Percentiles rank a stretch among this genome's conserved stretches.
Conservation (phyloP, 2,888 invertebrate genomes). For the Melinaea menophilus region DNA sequence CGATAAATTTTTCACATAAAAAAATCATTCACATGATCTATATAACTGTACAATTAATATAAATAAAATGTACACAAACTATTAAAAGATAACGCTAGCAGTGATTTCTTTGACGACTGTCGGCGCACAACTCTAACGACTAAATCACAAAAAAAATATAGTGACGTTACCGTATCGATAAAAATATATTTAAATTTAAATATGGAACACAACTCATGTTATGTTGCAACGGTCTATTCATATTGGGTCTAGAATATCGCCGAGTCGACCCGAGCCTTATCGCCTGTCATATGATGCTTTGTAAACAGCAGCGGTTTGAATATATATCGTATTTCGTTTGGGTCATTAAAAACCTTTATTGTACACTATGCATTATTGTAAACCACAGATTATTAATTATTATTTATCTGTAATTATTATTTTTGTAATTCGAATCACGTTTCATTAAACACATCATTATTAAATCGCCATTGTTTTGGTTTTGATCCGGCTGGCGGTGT, state of each 20-base stretch:
- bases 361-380: background rate
- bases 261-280: slow-evolving; percentile 48
- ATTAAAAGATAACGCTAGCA: background rate
- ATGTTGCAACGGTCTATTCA: slow-evolving; percentile 15
- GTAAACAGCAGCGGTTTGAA: slow-evolving; percentile 50
- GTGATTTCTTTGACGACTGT: background rate
- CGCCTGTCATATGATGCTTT: slow-evolving; percentile 49
- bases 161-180: slow-evolving; percentile 27
- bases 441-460: background rate
- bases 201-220: slow-evolving; percentile 6
- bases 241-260: slow-evolving; percentile 28
- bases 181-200: slow-evolving; percentile 14
- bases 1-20: background rate
- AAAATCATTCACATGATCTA: background rate
- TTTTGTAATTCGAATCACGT: background rate
- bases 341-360: slow-evolving; percentile 10
- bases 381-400: no score
- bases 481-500: slow-evolving; percentile 12
- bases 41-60: background rate
- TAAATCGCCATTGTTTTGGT: background rate
- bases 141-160: slow-evolving; percentile 21
- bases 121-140: slow-evolving; percentile 15
- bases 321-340: slow-evolving; percentile 24
- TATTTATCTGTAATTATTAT: background rate
- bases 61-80: slow-evolving; percentile 1